Evolutionary conservation across 2,797 vertebrate species (phyloP).

Genomic region (Apogon hyalosoma): DNA sequence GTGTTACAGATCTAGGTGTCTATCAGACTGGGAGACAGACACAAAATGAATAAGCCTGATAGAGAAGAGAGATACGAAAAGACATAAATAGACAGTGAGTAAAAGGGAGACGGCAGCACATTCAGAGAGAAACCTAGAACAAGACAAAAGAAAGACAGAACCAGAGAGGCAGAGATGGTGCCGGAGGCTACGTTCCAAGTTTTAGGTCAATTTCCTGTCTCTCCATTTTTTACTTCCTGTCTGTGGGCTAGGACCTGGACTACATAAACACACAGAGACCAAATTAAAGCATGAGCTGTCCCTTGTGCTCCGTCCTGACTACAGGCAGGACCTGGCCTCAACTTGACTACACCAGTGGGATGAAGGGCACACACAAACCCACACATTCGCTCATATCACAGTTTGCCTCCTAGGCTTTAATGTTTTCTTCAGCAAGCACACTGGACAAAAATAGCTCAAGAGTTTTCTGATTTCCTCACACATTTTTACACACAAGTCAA

Average conservation of each 20-base stretch:
- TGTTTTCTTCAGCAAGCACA: constrained; percentile 35
- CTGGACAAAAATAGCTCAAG: constrained; percentile 24
- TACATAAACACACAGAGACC: not conserved
- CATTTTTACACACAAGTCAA: not conserved
- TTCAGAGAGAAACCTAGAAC: not conserved
- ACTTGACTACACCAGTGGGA: constrained; percentile 22
- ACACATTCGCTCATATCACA: constrained; percentile 9
- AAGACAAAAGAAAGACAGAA: constrained; percentile 9
- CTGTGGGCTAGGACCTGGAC: constrained; percentile 12
- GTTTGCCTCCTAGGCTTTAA: constrained; percentile 7
- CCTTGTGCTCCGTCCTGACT: constrained; percentile 19
- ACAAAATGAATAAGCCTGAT: not conserved
- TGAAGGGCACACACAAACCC: not conserved
- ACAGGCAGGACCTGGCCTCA: constrained; percentile 27
- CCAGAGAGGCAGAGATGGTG: not conserved
- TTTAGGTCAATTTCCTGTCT: constrained; percentile 47
- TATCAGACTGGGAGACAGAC: constrained; percentile 16
- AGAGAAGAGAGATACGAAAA: not conserved
- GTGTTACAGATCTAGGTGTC: not conserved
- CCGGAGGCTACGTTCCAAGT: constrained; percentile 14
- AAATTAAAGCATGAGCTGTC: constrained; percentile 3
- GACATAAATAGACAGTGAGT: not conserved
- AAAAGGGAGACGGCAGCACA: constrained; percentile 10
- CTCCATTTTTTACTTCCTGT: constrained; percentile 32
- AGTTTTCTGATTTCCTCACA: constrained; percentile 23